phyloP scores from a whole-genome alignment of 2,888 invertebrate genomes.

The Melipona beecheii region DNA sequence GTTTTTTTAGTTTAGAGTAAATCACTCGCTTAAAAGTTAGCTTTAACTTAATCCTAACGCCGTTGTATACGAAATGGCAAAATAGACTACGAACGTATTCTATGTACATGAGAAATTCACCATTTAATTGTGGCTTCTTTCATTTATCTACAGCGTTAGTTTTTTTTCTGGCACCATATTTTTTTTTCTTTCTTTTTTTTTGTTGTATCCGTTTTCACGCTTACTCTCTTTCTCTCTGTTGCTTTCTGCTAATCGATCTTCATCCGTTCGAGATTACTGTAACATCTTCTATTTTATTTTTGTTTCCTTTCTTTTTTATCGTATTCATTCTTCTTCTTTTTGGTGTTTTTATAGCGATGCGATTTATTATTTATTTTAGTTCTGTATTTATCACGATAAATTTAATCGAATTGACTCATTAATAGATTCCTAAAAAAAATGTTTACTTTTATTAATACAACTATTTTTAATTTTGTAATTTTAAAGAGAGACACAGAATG shows the following conservation, averaged over 20 bases:
- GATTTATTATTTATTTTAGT: background rate
- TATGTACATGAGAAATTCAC: slow-evolving; percentile 39
- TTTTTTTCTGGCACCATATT: slow-evolving; percentile 15
- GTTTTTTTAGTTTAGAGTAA: slow-evolving; percentile 18
- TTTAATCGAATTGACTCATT: too few species aligned
- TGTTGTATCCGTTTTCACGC: background rate
- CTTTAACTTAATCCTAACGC: slow-evolving; percentile 37
- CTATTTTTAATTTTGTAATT: background rate
- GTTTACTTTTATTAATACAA: background rate
- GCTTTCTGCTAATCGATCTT: slow-evolving; percentile 46
- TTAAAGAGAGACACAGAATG: background rate
- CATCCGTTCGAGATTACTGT: slow-evolving; percentile 26
- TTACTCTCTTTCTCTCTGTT: slow-evolving; percentile 24
- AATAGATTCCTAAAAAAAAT: background rate
- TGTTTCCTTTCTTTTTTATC: background rate
- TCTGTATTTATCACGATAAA: background rate
- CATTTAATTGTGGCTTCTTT: background rate
- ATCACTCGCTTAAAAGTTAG: slow-evolving; percentile 58
- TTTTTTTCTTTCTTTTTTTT: background rate
- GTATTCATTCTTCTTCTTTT: background rate
- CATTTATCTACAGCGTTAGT: background rate
- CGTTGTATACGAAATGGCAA: slow-evolving; percentile 40
- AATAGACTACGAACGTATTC: slow-evolving; percentile 41
- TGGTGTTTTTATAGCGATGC: background rate
- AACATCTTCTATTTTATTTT: background rate